Percentiles rank a stretch among this genome's conserved stretches.
These are phyloP conservation scores for Elgaria multicarinata DNA, from an alignment of 2,113 vertebrate species.

Conservation along the genomic window DNA sequence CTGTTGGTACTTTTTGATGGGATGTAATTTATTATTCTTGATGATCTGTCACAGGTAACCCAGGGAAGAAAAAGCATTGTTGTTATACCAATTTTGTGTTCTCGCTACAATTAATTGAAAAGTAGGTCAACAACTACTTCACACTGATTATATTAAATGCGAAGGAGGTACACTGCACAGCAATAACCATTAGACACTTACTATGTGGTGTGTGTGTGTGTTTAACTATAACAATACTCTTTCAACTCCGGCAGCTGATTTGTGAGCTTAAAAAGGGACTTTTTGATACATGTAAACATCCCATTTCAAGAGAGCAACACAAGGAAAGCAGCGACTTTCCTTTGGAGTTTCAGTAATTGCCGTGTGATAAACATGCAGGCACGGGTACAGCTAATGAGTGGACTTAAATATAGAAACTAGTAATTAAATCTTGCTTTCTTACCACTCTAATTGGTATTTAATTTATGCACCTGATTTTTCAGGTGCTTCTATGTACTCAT, in stretches of 20 bases:
- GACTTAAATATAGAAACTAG: conserved; percentile 71
- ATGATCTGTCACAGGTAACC: conserved; percentile 55
- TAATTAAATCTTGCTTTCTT: conserved; percentile 71
- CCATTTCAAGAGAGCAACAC: conserved; percentile 46
- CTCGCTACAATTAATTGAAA: conserved; percentile 81
- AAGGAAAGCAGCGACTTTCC: conserved; percentile 51
- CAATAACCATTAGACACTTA: conserved; percentile 64
- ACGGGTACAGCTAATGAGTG: conserved; percentile 60
- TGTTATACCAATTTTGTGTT: conserved; percentile 69
- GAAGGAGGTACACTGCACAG: conserved; percentile 20
- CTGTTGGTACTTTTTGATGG: not conserved
- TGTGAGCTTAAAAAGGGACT: conserved; percentile 49
- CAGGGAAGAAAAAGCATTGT: conserved; percentile 61
- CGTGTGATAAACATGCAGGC: conserved; percentile 62
- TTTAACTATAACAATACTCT: conserved; percentile 43
- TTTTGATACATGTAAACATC: conserved; percentile 27
- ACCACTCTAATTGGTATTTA: conserved; percentile 77
- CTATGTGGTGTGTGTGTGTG: conserved; percentile 30
- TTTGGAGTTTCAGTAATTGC: conserved; percentile 60
- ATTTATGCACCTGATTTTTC: conserved; percentile 80
- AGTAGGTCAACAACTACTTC: conserved; percentile 79
- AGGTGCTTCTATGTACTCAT: conserved; percentile 72
- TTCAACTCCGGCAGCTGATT: conserved; percentile 51
- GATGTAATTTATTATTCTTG: conserved; percentile 49
- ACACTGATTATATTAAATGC: conserved; percentile 56